Percentiles rank a stretch among this genome's conserved stretches.
These are phyloP conservation scores for Pseudochromis fuscus DNA, from an alignment of 2,797 vertebrate genomes.

Conservation along the genomic window DNA sequence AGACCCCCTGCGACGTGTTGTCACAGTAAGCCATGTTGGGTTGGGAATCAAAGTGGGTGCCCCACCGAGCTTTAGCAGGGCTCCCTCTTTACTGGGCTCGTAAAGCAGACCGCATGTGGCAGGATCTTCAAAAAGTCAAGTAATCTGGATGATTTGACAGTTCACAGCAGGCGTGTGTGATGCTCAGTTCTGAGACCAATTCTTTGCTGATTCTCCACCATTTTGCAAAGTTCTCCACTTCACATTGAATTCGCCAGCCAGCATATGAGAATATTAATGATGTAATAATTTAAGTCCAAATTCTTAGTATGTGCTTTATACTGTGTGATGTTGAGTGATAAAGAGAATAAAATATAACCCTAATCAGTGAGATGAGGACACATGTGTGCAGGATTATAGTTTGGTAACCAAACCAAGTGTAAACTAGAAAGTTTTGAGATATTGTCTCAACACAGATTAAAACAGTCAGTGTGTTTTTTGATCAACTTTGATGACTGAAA, in stretches of 20 bases:
- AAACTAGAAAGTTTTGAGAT: constrained; percentile 35
- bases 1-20: constrained; percentile 80
- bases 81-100: constrained; percentile 72
- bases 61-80: constrained; percentile 77
- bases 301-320: constrained; percentile 45
- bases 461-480: constrained; percentile 20
- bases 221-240: constrained; percentile 70
- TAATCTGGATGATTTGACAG: constrained; percentile 81
- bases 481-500: constrained; percentile 27
- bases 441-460: constrained; percentile 32
- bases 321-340: constrained; percentile 64
- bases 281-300: constrained; percentile 67
- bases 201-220: constrained; percentile 64
- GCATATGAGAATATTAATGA: constrained; percentile 79
- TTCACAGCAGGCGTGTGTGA: constrained; percentile 74
- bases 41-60: constrained; percentile 82
- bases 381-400: constrained; percentile 20
- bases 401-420: constrained; percentile 3
- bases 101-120: constrained; percentile 75
- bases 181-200: constrained; percentile 67
- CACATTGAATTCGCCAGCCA: constrained; percentile 72
- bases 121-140: constrained; percentile 80
- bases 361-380: constrained; percentile 50
- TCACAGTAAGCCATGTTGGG: constrained; percentile 81
- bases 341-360: constrained; percentile 72